These are phyloP conservation scores for Oscheius sp. DNA, from an alignment of 2,888 invertebrate species.

Conservation along the genomic window DNA sequence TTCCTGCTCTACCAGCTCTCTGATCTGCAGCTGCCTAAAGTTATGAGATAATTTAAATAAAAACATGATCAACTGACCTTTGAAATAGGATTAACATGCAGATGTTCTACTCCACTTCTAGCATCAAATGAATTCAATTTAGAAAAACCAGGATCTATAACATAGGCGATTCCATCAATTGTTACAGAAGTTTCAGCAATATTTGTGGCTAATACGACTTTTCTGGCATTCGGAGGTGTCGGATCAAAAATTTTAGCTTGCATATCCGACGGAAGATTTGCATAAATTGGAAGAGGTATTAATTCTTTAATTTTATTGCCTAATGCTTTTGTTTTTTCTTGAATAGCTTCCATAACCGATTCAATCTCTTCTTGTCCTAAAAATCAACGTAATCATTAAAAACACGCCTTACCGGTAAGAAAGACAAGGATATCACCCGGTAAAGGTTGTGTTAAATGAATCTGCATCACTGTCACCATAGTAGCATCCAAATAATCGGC, in stretches of 20 bases:
- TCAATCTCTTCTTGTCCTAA: slow-evolving; percentile 72
- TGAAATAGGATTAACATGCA: slow-evolving; percentile 97
- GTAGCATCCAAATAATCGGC: slow-evolving; percentile 91
- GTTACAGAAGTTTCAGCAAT: slow-evolving; percentile 99
- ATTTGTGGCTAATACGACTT: slow-evolving; percentile 95
- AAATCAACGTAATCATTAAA: not conserved
- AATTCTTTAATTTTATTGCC: slow-evolving; percentile 93
- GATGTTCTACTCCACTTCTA: slow-evolving; percentile 95
- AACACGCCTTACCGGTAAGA: slow-evolving; percentile 81
- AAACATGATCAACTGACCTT: slow-evolving; percentile 76
- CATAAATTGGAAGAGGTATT: slow-evolving; percentile 93
- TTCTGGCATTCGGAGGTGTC: slow-evolving; percentile 93
- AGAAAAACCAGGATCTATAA: slow-evolving; percentile 98
- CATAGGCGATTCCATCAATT: slow-evolving; percentile 97
- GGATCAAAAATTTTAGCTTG: slow-evolving; percentile 98
- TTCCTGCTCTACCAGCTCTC: slow-evolving; percentile 92
- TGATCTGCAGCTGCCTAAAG: slow-evolving; percentile 89
- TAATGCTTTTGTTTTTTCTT: slow-evolving; percentile 88
- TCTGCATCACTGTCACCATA: slow-evolving; percentile 85
- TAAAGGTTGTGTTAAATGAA: slow-evolving; percentile 94
- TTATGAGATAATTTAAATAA: not conserved
- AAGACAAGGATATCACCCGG: slow-evolving; percentile 94
- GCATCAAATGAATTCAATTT: slow-evolving; percentile 98
- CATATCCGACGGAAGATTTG: slow-evolving; percentile 97
- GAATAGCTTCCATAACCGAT: slow-evolving; percentile 75